phyloP scores from a whole-genome alignment of 2,113 vertebrate species.

The Menidia beryllina region DNA sequence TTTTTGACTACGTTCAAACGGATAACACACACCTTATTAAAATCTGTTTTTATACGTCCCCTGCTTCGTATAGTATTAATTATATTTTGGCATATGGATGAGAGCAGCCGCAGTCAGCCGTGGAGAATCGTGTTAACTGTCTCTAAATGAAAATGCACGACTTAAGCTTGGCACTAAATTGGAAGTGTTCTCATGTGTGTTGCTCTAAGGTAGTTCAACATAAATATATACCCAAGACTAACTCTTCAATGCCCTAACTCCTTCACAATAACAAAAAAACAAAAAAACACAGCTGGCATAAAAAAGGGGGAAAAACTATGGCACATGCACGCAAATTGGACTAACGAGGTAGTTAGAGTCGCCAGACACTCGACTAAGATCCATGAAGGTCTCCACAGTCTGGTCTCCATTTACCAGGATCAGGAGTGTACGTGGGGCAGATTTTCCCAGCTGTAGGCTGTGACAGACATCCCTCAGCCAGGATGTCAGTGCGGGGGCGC shows the following conservation, averaged over 20 bases:
- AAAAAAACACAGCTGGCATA: neutral
- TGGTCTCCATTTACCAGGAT: neutral
- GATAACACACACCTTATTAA: neutral
- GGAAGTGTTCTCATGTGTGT: conserved; percentile 24
- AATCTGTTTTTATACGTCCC: neutral
- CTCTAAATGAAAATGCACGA: conserved; percentile 29
- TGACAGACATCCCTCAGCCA: neutral
- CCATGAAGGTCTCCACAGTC: conserved; percentile 9
- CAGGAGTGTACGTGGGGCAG: conserved; percentile 11
- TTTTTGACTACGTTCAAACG: neutral
- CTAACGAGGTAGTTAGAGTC: no score
- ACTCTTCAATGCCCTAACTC: neutral
- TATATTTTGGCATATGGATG: conserved; percentile 36
- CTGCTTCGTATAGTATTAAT: conserved; percentile 8
- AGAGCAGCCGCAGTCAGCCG: conserved; percentile 20
- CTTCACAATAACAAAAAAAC: neutral
- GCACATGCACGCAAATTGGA: no score
- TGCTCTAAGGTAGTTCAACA: conserved; percentile 1
- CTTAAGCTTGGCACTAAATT: conserved; percentile 18
- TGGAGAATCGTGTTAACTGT: conserved; percentile 49
- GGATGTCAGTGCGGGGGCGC: neutral
- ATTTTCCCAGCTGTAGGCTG: neutral
- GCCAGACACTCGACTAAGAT: conserved; percentile 1
- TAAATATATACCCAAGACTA: neutral
- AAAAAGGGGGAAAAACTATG: no score